Percentiles rank a stretch among this genome's conserved stretches.
These are phyloP conservation scores for Eubasilissa splendida DNA, from an alignment of 2,888 invertebrate genomes.

Conservation along the genomic window DNA sequence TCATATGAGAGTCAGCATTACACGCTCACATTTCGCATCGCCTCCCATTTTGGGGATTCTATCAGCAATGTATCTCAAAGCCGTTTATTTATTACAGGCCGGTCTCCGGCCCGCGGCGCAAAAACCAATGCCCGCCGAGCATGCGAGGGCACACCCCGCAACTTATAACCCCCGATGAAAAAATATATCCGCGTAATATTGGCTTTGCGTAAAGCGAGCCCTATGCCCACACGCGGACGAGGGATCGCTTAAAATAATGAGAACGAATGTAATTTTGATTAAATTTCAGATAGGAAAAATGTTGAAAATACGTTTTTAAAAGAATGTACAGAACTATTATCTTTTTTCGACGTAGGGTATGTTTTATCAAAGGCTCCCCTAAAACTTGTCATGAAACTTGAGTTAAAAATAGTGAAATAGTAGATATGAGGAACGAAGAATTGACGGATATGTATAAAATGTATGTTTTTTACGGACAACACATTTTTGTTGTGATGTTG, in stretches of 20 bases:
- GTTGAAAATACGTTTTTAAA: too few species aligned
- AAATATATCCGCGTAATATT: constrained; percentile 5
- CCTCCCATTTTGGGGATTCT: constrained; percentile 10
- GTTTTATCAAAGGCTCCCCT: too few species aligned
- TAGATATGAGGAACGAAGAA: too few species aligned
- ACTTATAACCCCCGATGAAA: background rate
- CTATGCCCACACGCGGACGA: background rate
- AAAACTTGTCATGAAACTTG: too few species aligned
- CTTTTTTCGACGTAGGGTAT: too few species aligned
- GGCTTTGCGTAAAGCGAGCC: constrained; percentile 3
- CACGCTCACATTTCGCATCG: constrained; percentile 16
- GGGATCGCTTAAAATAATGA: constrained; percentile 1
- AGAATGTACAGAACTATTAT: too few species aligned
- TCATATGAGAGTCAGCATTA: constrained; percentile 7
- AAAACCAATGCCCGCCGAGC: constrained; percentile 31
- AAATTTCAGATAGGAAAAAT: too few species aligned
- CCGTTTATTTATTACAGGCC: constrained; percentile 30
- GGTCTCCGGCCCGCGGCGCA: constrained; percentile 23
- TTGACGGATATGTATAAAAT: too few species aligned
- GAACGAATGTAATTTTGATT: background rate
- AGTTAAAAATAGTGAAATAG: too few species aligned
- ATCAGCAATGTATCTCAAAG: constrained; percentile 32
- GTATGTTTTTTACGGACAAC: too few species aligned
- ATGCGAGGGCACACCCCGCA: constrained; percentile 33
- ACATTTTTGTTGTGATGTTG: too few species aligned